Evolutionary conservation across 1,140 invertebrate species (phyloP), one percentile per base, ranked within the genome.

Genomic region (Pseudomyrmex concolor): DNA sequence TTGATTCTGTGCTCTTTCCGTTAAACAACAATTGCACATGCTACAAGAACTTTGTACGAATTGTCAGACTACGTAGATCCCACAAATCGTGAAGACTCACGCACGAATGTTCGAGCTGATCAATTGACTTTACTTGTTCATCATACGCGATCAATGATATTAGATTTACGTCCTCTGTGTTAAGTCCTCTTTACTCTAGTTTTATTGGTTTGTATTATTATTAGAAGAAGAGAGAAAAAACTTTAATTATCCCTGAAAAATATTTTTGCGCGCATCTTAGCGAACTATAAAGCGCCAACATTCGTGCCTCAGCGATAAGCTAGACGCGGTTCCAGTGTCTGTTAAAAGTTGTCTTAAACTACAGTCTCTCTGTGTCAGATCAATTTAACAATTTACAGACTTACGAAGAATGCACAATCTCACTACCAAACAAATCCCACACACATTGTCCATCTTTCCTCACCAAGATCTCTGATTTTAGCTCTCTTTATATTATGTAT

Each of bases 331-430:
- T 92, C 87, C 89, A 91, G 90, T 92, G 90, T 93, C 92, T 93
- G 91, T 92, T 93, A 92, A 93, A 92, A 93, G 91, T 93, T 92
- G 93, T 92, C 92, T 93, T 92, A 94, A 92, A 92, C 93, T 93
- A 93, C 91, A 93, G 91, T 91, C 91, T 91, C 90, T 92, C 85
- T 92, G 45, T 25, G 43, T 51, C 77, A 89, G 90, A 89, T 89
- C 57, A 55, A 66, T 86, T 76, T 80, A 80, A 86, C 74, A 74
- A 88, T 86, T 89, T 88, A 88, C 76, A 89, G 76, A 67, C 62
- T 73, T 72, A 34, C 34, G 8, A 73, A 88, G 66, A 63, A 63
- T 87, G 77, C 84, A 34, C 84, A 73, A 87, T 88, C 86, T 88
- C 86, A 89, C 34, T 34, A 51, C 13, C 50, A 51, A 88, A 78